Conservation (phyloP, 37 sponge, comb jelly and placozoan species). For the Diacarnus erythraeanus region DNA sequence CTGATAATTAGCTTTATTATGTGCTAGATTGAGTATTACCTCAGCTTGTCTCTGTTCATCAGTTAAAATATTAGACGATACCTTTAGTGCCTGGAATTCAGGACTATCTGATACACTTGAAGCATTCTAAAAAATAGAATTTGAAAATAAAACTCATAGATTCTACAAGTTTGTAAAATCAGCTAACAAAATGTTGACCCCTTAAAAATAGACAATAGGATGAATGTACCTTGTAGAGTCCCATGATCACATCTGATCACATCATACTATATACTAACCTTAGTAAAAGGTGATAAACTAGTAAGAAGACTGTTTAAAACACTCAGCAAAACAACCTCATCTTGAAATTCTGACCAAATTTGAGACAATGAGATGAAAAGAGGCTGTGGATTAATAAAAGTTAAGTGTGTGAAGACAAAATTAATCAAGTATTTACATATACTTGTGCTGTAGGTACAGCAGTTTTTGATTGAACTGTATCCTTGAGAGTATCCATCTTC, state of each 20-base stretch:
- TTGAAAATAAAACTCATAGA: too few relatives aligned
- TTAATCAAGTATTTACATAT: slow-evolving; percentile 58
- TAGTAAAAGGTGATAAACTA: slow-evolving; percentile 76
- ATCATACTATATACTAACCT: too few relatives aligned
- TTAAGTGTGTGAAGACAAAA: not conserved
- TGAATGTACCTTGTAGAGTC: too few relatives aligned
- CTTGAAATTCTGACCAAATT: slow-evolving; percentile 92
- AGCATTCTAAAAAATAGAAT: slow-evolving; percentile 38
- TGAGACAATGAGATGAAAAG: slow-evolving; percentile 80
- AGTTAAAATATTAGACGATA: slow-evolving; percentile 35
- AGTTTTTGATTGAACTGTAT: slow-evolving; percentile 94
- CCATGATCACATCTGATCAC: too few relatives aligned
- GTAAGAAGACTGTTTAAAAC: slow-evolving; percentile 91
- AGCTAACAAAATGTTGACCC: too few relatives aligned
- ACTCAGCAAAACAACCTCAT: slow-evolving; percentile 95
- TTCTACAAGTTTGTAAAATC: too few relatives aligned
- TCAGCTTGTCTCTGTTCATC: slow-evolving; percentile 65
- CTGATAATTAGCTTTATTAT: not conserved
- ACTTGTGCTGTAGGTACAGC: slow-evolving; percentile 98
- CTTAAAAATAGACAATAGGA: too few relatives aligned
- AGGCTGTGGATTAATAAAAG: slow-evolving; percentile 52
- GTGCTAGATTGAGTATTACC: slow-evolving; percentile 15
- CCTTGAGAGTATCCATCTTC: slow-evolving; percentile 71
- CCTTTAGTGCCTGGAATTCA: slow-evolving; percentile 22
- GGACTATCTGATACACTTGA: slow-evolving; percentile 8